A percentile compares a stretch with the other conserved stretches of the same genome.
These are phyloP conservation scores for Geothlypis trichas DNA, from an alignment of 2,113 vertebrate species.

Conservation along the genomic window DNA sequence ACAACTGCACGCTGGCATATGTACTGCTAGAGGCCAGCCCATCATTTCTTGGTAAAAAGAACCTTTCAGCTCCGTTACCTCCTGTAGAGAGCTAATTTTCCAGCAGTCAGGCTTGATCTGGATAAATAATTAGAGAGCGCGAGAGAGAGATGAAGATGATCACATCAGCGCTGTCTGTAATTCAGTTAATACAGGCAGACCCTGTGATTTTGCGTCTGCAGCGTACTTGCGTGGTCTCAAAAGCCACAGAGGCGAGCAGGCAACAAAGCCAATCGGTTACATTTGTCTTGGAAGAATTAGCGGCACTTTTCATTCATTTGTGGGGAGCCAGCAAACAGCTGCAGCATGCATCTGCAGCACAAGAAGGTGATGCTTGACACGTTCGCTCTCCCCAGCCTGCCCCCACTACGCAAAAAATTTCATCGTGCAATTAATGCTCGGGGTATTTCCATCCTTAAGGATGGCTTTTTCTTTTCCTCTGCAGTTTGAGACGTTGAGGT, in stretches of 20 bases:
- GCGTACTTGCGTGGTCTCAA: slow-evolving; percentile 44
- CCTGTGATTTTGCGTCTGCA: slow-evolving; percentile 55
- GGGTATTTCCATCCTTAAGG: neutral
- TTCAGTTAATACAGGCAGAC: slow-evolving; percentile 69
- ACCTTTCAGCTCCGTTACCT: slow-evolving; percentile 80
- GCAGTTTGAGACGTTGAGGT: neutral
- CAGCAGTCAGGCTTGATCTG: slow-evolving; percentile 82
- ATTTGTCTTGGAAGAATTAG: slow-evolving; percentile 75
- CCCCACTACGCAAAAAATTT: neutral
- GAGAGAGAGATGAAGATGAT: slow-evolving; percentile 68
- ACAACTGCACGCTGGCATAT: slow-evolving; percentile 29
- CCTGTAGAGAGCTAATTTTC: slow-evolving; percentile 83
- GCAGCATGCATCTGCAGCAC: slow-evolving; percentile 14
- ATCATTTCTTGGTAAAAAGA: slow-evolving; percentile 76
- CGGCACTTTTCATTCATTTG: slow-evolving; percentile 64
- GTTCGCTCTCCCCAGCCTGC: neutral
- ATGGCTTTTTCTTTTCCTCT: neutral
- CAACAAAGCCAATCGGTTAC: slow-evolving; percentile 73
- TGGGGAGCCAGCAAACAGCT: slow-evolving; percentile 48
- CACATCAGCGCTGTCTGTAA: slow-evolving; percentile 62
- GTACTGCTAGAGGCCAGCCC: slow-evolving; percentile 69
- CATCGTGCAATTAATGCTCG: neutral
- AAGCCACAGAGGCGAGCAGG: slow-evolving; percentile 51
- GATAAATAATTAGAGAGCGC: slow-evolving; percentile 81
- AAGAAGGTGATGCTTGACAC: slow-evolving; percentile 9